Base-by-base conservation (phyloP, 1,140 invertebrate species). In the Camponotus vicinus region DNA sequence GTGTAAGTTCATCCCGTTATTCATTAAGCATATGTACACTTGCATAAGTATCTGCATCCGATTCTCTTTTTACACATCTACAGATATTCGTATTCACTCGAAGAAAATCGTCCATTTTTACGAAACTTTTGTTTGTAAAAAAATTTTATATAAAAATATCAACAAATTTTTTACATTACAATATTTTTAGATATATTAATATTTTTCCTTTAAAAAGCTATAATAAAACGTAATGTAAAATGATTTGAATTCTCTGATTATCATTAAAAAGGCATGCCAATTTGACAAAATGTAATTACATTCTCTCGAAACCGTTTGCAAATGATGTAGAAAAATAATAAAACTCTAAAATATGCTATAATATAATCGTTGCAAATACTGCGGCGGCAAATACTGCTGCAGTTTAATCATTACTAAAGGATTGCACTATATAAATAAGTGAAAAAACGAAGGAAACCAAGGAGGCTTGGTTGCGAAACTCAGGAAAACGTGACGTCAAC, bases 401-500 rank as follows among this genome's bases (percentile, higher is more conserved):
- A n/a, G 52, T 82, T 71, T 45, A 13, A 73, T 59, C 67, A 27
- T 79, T 42, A 55, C 42, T 32, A 49, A 73, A 71, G 34, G 9
- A 73, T 61, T 34, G 55, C 69, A 45, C 55, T 73, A 83, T 71
- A 69, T 66, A 70, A 78, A 80, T 6, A 69, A 37, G 45, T 69
- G 40, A 15, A 59, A 57, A 45, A 64, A 85, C 40, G 45, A 52
- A 3, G 55, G 37, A 8, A 85, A 67, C 37, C 18, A 85, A 69
- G 76, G 45, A 85, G 61, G n/a, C 37, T 61, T 75, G 69, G 13
- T 75, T 61, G 69, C 79, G 69, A 83, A 75, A 70, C 27, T 6
- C 63, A 63, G 37, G 40, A 83, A 83, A 75, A 83, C 40, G 79
- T 83, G 79, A 83, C 40, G 40, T 83, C 55, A 59, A 82, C 13